phyloP scores from a whole-genome alignment of 2,888 invertebrate species.

The Dasypolia templi region DNA sequence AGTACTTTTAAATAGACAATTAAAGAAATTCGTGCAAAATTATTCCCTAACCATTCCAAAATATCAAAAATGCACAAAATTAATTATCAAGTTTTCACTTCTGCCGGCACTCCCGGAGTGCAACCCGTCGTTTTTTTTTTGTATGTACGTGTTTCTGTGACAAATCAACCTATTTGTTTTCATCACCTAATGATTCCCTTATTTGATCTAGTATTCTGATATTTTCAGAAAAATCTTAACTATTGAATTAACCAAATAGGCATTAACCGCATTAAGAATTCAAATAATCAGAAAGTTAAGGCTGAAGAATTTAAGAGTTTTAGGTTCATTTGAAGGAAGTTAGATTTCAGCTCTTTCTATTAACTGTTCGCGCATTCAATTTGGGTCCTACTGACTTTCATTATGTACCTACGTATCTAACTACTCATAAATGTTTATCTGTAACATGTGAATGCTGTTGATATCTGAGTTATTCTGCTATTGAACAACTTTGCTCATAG shows the following conservation, averaged over 20 bases:
- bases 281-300: slow-evolving; percentile 9
- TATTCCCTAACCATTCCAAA: no score
- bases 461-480: not conserved
- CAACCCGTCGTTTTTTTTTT: no score
- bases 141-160: not conserved
- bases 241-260: not conserved
- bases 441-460: not conserved
- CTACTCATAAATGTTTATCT: not conserved
- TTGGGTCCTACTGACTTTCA: slow-evolving; percentile 22
- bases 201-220: not conserved
- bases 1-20: no score
- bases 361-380: slow-evolving; percentile 37
- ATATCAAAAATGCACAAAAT: no score
- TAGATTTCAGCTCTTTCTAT: not conserved
- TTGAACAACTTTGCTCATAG: not conserved
- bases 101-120: no score
- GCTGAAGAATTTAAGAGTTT: slow-evolving; percentile 11
- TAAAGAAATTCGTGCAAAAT: no score
- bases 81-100: no score
- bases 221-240: not conserved
- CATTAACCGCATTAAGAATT: not conserved
- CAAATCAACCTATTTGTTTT: not conserved
- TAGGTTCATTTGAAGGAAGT: not conserved
- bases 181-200: not conserved
- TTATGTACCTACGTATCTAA: not conserved